phyloP scores from a whole-genome alignment of 64 coral and sea anemone species.

The Stichodactyla mertensii region DNA sequence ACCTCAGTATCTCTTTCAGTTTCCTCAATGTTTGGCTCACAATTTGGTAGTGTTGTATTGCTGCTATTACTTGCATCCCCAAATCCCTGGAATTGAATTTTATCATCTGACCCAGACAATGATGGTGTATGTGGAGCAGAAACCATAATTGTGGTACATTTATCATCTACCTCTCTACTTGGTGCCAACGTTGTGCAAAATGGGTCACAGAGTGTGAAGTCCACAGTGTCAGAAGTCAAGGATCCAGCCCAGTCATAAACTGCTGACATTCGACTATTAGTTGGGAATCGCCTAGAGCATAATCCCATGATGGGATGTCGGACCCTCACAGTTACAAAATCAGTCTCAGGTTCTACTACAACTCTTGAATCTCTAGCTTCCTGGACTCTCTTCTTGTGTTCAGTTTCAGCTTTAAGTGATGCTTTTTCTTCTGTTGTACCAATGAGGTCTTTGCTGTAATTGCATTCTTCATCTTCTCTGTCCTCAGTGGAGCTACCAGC shows the following conservation, averaged over 20 bases:
- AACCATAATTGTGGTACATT: no score
- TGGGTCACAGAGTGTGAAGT: slow-evolving; percentile 39
- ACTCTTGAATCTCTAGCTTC: slow-evolving; percentile 35
- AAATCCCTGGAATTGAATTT: no score
- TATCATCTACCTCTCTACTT: slow-evolving; percentile 15
- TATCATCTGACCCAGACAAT: no score
- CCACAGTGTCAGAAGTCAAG: slow-evolving; percentile 15
- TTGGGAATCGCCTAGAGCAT: slow-evolving; percentile 28
- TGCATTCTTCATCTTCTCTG: slow-evolving; percentile 34
- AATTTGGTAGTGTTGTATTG: no score
- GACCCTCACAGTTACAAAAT: slow-evolving; percentile 55
- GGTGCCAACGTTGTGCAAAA: slow-evolving; percentile 14
- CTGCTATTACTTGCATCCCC: no score
- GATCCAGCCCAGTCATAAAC: slow-evolving; percentile 56
- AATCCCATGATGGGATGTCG: slow-evolving; percentile 34
- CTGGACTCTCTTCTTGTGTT: no score
- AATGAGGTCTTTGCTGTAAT: slow-evolving; percentile 16
- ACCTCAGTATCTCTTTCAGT: no score
- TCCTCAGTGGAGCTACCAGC: slow-evolving; percentile 27
- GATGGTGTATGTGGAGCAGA: no score
- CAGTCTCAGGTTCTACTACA: slow-evolving; percentile 35
- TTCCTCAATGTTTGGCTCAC: no score
- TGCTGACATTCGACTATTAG: slow-evolving; percentile 26
- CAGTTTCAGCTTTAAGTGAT: no score
- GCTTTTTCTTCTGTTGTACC: slow-evolving; percentile 61